Base-by-base conservation (phyloP, 1,140 invertebrate species). In the Polyergus mexicanus region DNA sequence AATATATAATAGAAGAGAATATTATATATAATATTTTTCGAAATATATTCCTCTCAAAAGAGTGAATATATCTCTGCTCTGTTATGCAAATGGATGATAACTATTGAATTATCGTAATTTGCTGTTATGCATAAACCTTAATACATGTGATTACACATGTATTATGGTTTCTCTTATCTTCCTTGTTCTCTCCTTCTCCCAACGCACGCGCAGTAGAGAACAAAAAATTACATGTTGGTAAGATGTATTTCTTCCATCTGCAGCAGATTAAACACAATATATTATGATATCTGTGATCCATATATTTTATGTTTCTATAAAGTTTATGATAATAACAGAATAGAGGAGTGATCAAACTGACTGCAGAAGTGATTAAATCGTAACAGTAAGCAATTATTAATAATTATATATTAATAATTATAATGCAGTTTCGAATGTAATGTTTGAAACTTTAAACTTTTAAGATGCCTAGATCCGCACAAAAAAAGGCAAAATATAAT, bases 81-180 rank as follows among this genome's bases (percentile, higher is more conserved):
- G 54, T 54, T 74, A 74, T 58, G 51, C 32, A 35, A 76, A 41
- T n/a, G 28, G 25, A 63, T 13, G n/a, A 60, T 16, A 41, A 60
- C 7, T 25, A 28, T 3, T 16, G 25, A 41, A 44, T 76, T 41
- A 28, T 19, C 6, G 16, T 19, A 76, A 56, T 74, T 56, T 74
- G 32, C 32, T 47, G 69, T 32, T 25, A 54, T 28, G 25, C 25
- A 28, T n/a, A n/a, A n/a, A n/a, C n/a, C n/a, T n/a, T n/a, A n/a
- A n/a, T n/a, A n/a, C n/a, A n/a, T n/a, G n/a, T 28, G 25, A 11
- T 54, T 0, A 28, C 0, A 3, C 2, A 0, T 47, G 1, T 16
- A 35, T 74, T 56, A 54, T 35, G 13, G 2, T n/a, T 54, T 6
- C n/a, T n/a, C 19, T 32, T 32, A 71, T 47, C 28, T 32, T 32